Evolutionary conservation across 2,888 invertebrate genomes (phyloP), one percentile per base, ranked within the genome.

Genomic region (Drosophila tripunctata): DNA sequence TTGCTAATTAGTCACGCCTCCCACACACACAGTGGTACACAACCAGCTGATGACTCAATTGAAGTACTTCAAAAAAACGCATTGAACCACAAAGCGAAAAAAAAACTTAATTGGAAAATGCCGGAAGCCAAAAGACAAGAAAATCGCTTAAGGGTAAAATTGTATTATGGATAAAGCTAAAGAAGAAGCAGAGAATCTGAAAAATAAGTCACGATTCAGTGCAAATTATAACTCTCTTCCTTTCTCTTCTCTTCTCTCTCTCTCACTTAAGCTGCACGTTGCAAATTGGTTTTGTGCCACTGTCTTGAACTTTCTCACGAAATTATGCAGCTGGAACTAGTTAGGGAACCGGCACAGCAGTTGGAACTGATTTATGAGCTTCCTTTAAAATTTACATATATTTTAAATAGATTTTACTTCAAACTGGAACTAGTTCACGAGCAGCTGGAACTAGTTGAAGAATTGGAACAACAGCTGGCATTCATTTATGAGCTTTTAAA

Each of bases 1-100:
- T 81, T 81, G 71, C 65, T 78, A 82, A 81, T 81, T 82, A 78
- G 85, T 82, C 75, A 85, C 81, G 81, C 85, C 82, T 67, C 51
- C 65, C 31, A 15, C 69, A 19, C 41, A n/a, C 43, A 19, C 31
- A 22, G 44, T 4, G 4, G 4, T 21, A 30, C 54, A 24, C 38
- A 17, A 10, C 8, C 21, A 36, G 12, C 8, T 58, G 64, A 78
- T 78, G 82, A 74, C 79, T 81, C 71, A 85, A 85, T 81, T 71
- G 52, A 5, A 40, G 56, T 68, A 60, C 48, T 19, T 30, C 58
- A 27, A 36, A 27, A 36, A 21, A 75, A 67, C 58, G 63, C 72
- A 72, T 67, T 67, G 62, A 74, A 70, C 55, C 73, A 50, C 54
- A 61, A 54, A 50, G 27, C 73, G 45, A 50, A 61, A 54, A 50